phyloP scores from a whole-genome alignment of 2,113 vertebrate genomes.

The Bolborhynchus lineola region DNA sequence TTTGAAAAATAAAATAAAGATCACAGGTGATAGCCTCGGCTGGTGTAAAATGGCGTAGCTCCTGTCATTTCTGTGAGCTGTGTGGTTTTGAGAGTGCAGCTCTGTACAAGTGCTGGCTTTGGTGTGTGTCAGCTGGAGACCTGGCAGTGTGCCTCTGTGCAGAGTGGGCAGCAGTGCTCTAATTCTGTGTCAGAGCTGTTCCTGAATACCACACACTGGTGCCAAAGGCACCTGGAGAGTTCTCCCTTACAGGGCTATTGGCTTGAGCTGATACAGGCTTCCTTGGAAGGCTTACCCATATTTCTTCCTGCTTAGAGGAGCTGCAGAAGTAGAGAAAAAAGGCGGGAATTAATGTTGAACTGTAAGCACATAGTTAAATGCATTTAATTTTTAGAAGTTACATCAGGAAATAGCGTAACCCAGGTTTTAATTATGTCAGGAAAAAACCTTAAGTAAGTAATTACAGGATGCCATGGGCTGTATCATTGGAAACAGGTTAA shows the following conservation, averaged over 20 bases:
- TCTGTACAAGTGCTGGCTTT: not conserved
- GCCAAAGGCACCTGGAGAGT: not conserved
- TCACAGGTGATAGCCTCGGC: not conserved
- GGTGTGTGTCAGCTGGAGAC: not conserved
- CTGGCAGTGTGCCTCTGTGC: not conserved
- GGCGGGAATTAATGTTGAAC: not conserved
- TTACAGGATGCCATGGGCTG: not conserved
- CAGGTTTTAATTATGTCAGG: not conserved
- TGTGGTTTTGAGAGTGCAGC: not conserved
- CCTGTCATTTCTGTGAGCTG: not conserved
- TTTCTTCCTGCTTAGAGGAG: not conserved
- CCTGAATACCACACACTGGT: not conserved
- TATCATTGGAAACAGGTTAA: not conserved
- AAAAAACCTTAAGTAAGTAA: not conserved
- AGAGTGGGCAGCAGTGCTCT: not conserved
- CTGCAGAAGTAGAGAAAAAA: not conserved
- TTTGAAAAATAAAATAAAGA: not conserved
- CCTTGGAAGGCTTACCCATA: not conserved
- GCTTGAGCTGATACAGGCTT: not conserved
- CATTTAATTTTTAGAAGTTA: not conserved
- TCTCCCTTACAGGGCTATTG: not conserved
- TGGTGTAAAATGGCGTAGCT: not conserved
- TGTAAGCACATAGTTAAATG: not conserved
- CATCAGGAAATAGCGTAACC: not conserved
- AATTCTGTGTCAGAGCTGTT: not conserved